phyloP scores from a whole-genome alignment of 2,797 vertebrate genomes.

The Cuniculus paca region DNA sequence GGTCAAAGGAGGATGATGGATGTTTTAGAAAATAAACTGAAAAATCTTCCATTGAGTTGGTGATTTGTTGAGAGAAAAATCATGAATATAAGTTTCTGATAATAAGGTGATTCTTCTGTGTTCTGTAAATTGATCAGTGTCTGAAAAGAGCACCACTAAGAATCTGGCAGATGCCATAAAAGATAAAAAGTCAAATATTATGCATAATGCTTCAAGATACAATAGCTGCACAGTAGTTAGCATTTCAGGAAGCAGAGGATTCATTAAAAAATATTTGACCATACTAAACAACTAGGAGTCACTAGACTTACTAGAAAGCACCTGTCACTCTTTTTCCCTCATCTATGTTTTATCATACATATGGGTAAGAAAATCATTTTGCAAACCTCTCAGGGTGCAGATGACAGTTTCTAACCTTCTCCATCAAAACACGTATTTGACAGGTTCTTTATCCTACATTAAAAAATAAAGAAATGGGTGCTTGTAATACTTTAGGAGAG shows the following conservation, averaged over 20 bases:
- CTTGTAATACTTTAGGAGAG: background rate
- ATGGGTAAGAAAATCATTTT: background rate
- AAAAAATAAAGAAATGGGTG: background rate
- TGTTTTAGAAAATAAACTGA: conserved; percentile 7
- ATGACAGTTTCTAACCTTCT: background rate
- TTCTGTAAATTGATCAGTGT: conserved; percentile 27
- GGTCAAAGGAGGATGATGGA: background rate
- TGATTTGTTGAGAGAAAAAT: background rate
- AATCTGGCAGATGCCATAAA: background rate
- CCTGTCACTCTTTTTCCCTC: background rate
- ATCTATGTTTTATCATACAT: background rate
- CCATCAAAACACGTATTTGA: background rate
- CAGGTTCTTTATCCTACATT: background rate
- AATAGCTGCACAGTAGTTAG: background rate
- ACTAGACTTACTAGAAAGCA: background rate
- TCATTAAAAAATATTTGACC: background rate
- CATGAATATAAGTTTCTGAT: background rate
- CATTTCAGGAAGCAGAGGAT: rapidly evolving
- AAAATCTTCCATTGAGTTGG: background rate
- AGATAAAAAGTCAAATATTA: background rate
- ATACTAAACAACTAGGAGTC: background rate
- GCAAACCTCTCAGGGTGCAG: background rate
- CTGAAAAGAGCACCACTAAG: background rate
- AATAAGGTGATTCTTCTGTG: background rate
- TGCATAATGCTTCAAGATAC: background rate